phyloP scores from a whole-genome alignment of 1,140 invertebrate genomes.

The Saccostrea cuccullata region DNA sequence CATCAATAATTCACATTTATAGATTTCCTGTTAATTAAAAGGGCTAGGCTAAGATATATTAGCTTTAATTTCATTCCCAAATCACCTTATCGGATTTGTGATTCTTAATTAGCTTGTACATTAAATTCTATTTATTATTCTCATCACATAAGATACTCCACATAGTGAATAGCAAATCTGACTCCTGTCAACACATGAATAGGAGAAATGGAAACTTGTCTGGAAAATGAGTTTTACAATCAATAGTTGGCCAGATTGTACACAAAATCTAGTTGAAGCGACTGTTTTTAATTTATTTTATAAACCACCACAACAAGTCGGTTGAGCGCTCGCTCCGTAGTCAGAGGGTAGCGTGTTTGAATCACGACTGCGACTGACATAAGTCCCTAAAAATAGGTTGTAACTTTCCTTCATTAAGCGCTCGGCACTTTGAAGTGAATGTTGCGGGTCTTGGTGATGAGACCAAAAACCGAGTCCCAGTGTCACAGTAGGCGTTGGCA shows the following conservation, averaged over 20 bases:
- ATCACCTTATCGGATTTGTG: not conserved
- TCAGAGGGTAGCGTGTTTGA: too few species aligned
- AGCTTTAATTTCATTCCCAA: not conserved
- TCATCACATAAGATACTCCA: not conserved
- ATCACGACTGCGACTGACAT: not conserved
- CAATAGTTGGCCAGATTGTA: not conserved
- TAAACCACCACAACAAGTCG: not conserved
- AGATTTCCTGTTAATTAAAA: not conserved
- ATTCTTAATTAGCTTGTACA: not conserved
- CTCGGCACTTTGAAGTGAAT: too few species aligned
- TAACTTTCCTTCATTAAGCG: too few species aligned
- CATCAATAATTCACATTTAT: conserved; percentile 13
- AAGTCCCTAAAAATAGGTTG: too few species aligned
- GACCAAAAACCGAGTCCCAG: too few species aligned
- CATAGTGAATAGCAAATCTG: not conserved
- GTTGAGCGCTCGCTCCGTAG: too few species aligned
- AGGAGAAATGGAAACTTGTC: not conserved
- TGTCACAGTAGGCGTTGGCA: too few species aligned
- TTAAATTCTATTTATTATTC: not conserved
- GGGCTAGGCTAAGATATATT: not conserved
- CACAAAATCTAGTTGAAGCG: not conserved
- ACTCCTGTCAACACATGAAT: not conserved
- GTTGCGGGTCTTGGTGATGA: too few species aligned
- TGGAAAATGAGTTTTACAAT: not conserved
- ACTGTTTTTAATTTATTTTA: not conserved